These are phyloP conservation scores for Callorhinus ursinus DNA, from an alignment of 2,113 vertebrate species.

Conservation along the genomic window DNA sequence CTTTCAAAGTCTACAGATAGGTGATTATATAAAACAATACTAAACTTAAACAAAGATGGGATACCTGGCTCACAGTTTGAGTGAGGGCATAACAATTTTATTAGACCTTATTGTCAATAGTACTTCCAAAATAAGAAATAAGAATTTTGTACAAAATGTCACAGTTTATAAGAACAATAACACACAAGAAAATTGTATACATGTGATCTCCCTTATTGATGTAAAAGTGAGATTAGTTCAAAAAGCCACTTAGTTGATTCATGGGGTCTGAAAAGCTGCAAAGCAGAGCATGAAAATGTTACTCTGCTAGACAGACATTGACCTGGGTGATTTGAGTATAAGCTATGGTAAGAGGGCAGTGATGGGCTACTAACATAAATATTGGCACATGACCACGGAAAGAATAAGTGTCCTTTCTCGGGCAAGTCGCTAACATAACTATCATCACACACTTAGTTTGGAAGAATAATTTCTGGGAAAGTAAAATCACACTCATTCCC, in stretches of 20 bases:
- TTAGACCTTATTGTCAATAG: not conserved
- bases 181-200: not conserved
- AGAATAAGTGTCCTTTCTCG: not conserved
- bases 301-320: not conserved
- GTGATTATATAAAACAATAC: not conserved
- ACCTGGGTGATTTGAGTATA: not conserved
- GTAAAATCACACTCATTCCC: not conserved
- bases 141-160: not conserved
- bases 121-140: constrained; percentile 1
- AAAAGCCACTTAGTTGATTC: not conserved
- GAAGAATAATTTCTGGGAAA: not conserved
- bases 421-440: not conserved
- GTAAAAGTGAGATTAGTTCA: not conserved
- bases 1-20: not conserved
- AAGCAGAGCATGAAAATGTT: not conserved
- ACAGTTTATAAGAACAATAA: not conserved
- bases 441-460: not conserved
- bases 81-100: not conserved
- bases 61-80: not conserved
- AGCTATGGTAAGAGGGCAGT: not conserved
- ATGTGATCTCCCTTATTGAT: not conserved
- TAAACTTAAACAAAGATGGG: not conserved
- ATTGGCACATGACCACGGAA: not conserved
- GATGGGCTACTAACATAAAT: not conserved
- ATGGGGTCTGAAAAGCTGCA: not conserved